Evolutionary conservation across 2,113 vertebrate genomes (phyloP), one percentile per base, ranked within the genome.

Genomic region (Alouatta palliata): DNA sequence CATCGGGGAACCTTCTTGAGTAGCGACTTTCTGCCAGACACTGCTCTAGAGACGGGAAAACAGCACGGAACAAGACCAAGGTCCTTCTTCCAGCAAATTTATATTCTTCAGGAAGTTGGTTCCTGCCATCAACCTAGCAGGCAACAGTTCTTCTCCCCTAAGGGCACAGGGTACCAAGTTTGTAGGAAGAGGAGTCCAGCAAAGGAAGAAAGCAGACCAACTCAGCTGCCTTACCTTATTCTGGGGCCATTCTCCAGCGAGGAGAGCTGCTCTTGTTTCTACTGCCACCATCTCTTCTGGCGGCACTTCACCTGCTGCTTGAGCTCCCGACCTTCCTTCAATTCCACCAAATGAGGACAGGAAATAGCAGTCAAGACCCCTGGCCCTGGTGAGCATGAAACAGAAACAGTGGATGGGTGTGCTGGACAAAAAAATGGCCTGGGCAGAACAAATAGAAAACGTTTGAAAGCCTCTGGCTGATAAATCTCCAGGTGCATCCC

Each of bases 401-500:
- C 84, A n/a, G 90, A 97, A 95, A 35, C 54, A 16, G 92, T 76
- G 86, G 32, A 4, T 0, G 70, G 37, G 4, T 83, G 56, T 77
- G 47, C 77, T 77, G 40, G 35, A 79, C 83, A 16, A 27, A 17
- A 52, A 94, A 14, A 1, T 0, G 2, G 27, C 64, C 75, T 0
- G 35, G 87, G 64, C 52, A 95, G 58, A 97, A 80, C 86, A 76
- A 93, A 61, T 11, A 49, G 83, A 58, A 87, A 81, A 58, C 43
- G 80, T 94, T 3, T 91, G 73, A 94, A 81, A 97, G 87, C 87
- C 80, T 96, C 86, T n/a, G 73, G 73, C 76, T 11, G 32, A 21
- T 81, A 85, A 43, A 90, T 85, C 93, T 91, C 94, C 96, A 95
- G 95, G 95, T 87, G 10, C 17, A 1, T 47, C 84, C 81, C 92